Base-by-base conservation (phyloP, 2,888 invertebrate genomes). In the Drosophila yooni region DNA sequence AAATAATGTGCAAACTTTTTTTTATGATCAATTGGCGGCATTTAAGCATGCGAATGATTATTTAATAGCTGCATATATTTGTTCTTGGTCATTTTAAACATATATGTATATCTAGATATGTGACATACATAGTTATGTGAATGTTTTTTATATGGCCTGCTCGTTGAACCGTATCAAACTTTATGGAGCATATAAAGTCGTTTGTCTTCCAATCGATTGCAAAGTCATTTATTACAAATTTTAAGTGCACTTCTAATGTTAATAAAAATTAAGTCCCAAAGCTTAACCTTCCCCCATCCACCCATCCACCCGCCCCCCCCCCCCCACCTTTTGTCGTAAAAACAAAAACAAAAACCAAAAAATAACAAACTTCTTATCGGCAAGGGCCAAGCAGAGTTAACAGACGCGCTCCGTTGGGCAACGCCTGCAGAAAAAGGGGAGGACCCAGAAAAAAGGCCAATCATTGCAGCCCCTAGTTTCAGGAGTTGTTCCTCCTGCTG, bases 181-280 rank as follows among this genome's bases (percentile, higher is more conserved):
- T 85, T 88, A 85, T 76, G 73, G 73, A 61, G 73, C 70, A 72
- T 68, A 79, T 70, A 79, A 85, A 83, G 64, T 65, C 66, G 50
- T 15, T 31, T 53, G 72, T 74, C 85, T 84, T 84, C 72, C 76
- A 88, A 84, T 85, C 88, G 85, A 90, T 85, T 88, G 74, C 77
- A 82, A 89, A 85, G 86, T 88, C 90, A 90, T 88, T 89, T 89
- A 79, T 88, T 68, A 89, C 88, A 90, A 88, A 85, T 85, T 85
- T 87, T 81, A 84, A 82, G 79, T 84, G 90, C 88, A 70, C 73
- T 72, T 70, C 79, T 70, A 89, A 82, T 84, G 85, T 84, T 84
- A 73, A 89, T 89, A 88, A 84, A 84, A 89, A 84, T 88, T 88
- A 88, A 88, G 72, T 66, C 70, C 6, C 27, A 21, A 46, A 46